These are phyloP conservation scores for Meta bourneti DNA, from an alignment of 2,888 invertebrate genomes.

Conservation along the genomic window DNA sequence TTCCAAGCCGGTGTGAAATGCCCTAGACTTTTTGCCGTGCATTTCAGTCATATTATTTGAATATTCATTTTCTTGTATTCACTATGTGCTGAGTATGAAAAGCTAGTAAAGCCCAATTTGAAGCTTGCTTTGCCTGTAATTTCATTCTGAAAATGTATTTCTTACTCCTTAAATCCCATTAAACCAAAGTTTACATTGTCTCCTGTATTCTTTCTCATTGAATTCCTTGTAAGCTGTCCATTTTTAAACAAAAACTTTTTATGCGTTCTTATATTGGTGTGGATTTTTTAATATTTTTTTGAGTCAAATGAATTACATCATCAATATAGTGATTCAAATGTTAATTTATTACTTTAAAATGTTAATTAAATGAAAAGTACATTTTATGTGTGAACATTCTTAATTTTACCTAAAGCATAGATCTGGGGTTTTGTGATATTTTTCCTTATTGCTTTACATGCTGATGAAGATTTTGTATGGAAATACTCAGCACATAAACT, in stretches of 20 bases:
- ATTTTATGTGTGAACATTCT: background rate
- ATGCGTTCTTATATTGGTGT: background rate
- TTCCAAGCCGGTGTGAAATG: slow-evolving; percentile 6
- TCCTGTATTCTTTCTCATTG: background rate
- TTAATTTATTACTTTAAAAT: background rate
- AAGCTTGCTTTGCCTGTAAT: background rate
- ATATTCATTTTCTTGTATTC: background rate
- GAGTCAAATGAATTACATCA: background rate
- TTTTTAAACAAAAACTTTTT: background rate
- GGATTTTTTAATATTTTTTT: background rate
- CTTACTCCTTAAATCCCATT: background rate
- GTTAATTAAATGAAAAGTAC: background rate
- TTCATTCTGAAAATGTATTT: background rate
- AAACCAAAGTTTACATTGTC: background rate
- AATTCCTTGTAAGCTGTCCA: background rate
- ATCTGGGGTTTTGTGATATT: background rate
- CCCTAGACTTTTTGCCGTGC: background rate
- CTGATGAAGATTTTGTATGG: background rate
- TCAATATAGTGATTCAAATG: background rate
- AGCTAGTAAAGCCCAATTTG: background rate
- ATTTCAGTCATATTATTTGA: background rate
- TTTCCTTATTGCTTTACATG: background rate
- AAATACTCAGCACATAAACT: background rate
- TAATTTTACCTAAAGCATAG: background rate
- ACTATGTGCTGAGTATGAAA: background rate